These are phyloP conservation scores for Nycticorax nycticorax DNA, from an alignment of 2,113 vertebrate species.

Conservation along the genomic window DNA sequence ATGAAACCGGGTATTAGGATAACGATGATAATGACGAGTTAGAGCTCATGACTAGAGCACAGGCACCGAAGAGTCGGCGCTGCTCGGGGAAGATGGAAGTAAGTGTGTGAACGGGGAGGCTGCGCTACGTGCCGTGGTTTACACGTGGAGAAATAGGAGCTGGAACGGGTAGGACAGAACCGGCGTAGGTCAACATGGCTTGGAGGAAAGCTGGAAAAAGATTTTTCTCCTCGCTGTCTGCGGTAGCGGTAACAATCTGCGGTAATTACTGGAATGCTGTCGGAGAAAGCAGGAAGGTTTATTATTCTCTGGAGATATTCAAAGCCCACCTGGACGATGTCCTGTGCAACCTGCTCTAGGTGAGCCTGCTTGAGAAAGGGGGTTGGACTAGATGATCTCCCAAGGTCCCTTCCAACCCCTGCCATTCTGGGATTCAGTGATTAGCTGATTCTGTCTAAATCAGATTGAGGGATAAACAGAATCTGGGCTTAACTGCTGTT, in stretches of 20 bases:
- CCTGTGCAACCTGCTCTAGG: no score
- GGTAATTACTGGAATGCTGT: not conserved
- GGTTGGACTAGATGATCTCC: no score
- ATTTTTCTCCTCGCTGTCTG: not conserved
- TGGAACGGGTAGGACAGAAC: rapidly evolving
- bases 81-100: not conserved
- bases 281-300: not conserved
- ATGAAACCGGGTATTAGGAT: not conserved
- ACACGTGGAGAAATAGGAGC: not conserved
- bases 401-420: no score
- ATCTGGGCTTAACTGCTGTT: not conserved
- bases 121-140: rapidly evolving
- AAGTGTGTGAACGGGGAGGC: not conserved
- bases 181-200: rapidly evolving
- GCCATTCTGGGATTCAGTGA: no score
- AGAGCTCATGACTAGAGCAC: not conserved
- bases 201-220: not conserved
- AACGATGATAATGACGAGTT: not conserved
- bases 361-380: no score
- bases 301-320: not conserved
- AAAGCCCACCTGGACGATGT: no score
- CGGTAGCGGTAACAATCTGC: not conserved
- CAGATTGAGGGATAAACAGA: slow-evolving; percentile 17
- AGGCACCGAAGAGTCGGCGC: not conserved
- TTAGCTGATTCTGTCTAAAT: not conserved